Percentiles rank a stretch among this genome's conserved stretches.
Evolutionary conservation across 37 sponge, comb jelly and placozoan genomes (phyloP).

Genomic region (Mnemiopsis leidyi): DNA sequence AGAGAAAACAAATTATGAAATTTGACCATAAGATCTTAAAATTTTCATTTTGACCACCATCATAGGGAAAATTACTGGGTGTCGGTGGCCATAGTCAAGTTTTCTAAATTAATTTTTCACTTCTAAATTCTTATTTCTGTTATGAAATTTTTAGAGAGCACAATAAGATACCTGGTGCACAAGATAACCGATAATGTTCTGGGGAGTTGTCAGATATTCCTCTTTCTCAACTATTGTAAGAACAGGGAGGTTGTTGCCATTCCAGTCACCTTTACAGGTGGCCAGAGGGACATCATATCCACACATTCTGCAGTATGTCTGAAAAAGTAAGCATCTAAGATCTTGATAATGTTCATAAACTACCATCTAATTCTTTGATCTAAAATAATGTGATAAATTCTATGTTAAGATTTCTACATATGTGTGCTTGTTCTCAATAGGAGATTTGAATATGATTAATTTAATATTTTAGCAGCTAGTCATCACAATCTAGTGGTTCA

Average conservation of each 20-base stretch:
- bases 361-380: not conserved
- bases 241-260: constrained; percentile 41
- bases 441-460: not conserved
- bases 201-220: constrained; percentile 48
- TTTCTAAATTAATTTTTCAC: no score
- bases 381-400: not conserved
- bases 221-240: constrained; percentile 17
- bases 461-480: no score
- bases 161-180: not conserved
- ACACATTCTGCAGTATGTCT: constrained; percentile 61
- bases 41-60: no score
- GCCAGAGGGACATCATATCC: constrained; percentile 23
- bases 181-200: constrained; percentile 9
- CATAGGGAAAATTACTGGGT: no score
- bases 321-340: no score
- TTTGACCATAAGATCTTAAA: no score
- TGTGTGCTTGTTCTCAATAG: not conserved
- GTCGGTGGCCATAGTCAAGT: no score
- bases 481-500: no score
- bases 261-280: not conserved
- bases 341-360: not conserved
- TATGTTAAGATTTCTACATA: not conserved
- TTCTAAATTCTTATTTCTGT: no score
- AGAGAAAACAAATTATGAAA: no score
- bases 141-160: no score